Base-by-base conservation (phyloP, 2,888 invertebrate genomes). In the Seira ritae region DNA sequence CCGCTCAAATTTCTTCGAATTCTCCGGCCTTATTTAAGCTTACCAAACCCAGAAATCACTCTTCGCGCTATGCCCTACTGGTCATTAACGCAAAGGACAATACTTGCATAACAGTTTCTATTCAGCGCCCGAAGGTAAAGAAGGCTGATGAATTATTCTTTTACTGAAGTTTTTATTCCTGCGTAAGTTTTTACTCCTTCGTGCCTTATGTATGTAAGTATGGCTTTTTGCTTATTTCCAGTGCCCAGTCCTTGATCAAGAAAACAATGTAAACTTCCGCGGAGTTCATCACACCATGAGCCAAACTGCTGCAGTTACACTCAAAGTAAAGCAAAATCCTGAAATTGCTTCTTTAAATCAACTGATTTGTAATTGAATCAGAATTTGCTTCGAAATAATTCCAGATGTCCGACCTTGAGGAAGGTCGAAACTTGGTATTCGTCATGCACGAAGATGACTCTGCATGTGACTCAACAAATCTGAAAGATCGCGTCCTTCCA, bases 91-190 rank as follows among this genome's bases (percentile, higher is more conserved):
- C 95, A 0, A 91, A 92, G 1, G 93, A 93, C 89, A 76, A 46
- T 62, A 92, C 93, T 0, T 96, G 96, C 89, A 94, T 95, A 90
- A 93, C 94, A 0, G 93, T 96, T 0, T 96, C 96, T 0, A 93
- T 96, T 88, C 96, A 96, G 90, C 94, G 80, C 68, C 19, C 78
- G 12, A 68, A 77, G 42, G 85, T 86, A 74, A 75, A 68, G 8
- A 8, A n/a, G n/a, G n/a, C n/a, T n/a, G n/a, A n/a, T n/a, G n/a
- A 12, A 3, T 24, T 66, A 24, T 66, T 23, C 8, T 2, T 1
- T 15, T 15, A n/a, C 20, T 6, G 8, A 22, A n/a, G n/a, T n/a
- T n/a, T n/a, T n/a, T n/a, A n/a, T n/a, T n/a, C n/a, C n/a, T n/a
- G n/a, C n/a, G n/a, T n/a, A n/a, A n/a, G n/a, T n/a, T n/a, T n/a